Conservation (phyloP, 2,797 vertebrate genomes). For the Coregonus ussuriensis region DNA sequence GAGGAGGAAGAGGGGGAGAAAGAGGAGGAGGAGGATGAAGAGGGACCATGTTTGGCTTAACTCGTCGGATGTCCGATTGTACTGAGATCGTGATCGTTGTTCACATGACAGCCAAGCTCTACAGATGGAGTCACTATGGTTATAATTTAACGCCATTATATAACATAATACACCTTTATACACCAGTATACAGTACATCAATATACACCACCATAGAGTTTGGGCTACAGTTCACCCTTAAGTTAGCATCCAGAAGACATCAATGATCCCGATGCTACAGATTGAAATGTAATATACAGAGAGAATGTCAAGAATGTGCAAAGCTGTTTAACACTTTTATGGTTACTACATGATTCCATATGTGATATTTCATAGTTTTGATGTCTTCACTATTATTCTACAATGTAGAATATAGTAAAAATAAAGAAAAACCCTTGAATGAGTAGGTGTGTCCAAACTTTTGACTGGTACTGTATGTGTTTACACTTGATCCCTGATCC, state of each 20-base stretch:
- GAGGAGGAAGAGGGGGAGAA: constrained; percentile 31
- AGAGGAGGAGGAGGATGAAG: constrained; percentile 8
- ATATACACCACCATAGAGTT: background rate
- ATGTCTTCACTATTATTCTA: no score
- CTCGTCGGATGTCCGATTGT: constrained; percentile 57
- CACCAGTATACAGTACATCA: no score
- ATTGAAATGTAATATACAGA: background rate
- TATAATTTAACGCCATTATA: constrained; percentile 24
- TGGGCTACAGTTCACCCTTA: background rate
- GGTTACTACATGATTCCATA: no score
- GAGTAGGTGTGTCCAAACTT: no score
- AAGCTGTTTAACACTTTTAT: no score
- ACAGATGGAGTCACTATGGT: constrained; percentile 38
- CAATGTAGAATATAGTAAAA: no score
- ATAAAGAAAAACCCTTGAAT: no score
- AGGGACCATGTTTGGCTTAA: constrained; percentile 69
- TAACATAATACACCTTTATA: background rate
- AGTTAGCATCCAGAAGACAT: background rate
- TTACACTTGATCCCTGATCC: no score
- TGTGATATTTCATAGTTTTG: no score
- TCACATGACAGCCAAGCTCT: constrained; percentile 45
- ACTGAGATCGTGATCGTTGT: constrained; percentile 59
- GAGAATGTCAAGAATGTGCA: no score
- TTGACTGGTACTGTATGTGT: no score
- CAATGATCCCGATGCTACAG: background rate